phyloP scores from a whole-genome alignment of 2,797 vertebrate species.

The Takifugu rubripes region DNA sequence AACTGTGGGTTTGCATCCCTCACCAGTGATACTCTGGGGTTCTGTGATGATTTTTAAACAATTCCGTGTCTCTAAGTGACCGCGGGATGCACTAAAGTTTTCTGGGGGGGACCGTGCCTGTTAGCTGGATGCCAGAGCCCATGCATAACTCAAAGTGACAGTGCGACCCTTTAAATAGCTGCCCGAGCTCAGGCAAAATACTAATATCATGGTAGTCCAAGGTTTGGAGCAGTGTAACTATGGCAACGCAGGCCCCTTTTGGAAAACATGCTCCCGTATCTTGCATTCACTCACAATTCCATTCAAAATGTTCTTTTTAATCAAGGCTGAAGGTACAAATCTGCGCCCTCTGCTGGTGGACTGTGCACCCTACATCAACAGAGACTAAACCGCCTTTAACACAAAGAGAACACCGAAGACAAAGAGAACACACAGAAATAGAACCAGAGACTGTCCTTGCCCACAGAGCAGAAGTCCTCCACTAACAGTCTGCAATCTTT shows the following conservation, averaged over 20 bases:
- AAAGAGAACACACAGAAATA: conserved; percentile 9
- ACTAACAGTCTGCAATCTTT: neutral
- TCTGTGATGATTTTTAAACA: conserved; percentile 1
- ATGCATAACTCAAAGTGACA: conserved; percentile 69
- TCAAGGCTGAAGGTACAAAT: conserved; percentile 4
- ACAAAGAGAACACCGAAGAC: conserved; percentile 12
- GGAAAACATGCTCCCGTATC: too few species aligned
- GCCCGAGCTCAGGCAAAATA: conserved; percentile 49
- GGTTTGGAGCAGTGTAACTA: neutral
- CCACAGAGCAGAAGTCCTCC: conserved; percentile 22
- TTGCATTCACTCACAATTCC: too few species aligned
- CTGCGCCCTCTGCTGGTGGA: conserved; percentile 31
- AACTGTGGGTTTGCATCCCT: conserved; percentile 6
- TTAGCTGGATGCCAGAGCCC: conserved; percentile 59
- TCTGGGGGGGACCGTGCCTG: conserved; percentile 47
- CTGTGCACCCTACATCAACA: conserved; percentile 25
- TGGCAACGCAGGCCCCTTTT: neutral
- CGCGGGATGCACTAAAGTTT: conserved; percentile 49
- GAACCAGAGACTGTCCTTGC: conserved; percentile 4
- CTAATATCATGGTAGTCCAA: conserved; percentile 45
- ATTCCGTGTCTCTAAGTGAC: conserved; percentile 33
- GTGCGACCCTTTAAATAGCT: conserved; percentile 64
- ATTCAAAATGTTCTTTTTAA: neutral
- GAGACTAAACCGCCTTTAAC: conserved; percentile 8
- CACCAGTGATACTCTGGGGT: conserved; percentile 1